Conservation (phyloP, 2,797 vertebrate species). For the Molossus molossus region DNA sequence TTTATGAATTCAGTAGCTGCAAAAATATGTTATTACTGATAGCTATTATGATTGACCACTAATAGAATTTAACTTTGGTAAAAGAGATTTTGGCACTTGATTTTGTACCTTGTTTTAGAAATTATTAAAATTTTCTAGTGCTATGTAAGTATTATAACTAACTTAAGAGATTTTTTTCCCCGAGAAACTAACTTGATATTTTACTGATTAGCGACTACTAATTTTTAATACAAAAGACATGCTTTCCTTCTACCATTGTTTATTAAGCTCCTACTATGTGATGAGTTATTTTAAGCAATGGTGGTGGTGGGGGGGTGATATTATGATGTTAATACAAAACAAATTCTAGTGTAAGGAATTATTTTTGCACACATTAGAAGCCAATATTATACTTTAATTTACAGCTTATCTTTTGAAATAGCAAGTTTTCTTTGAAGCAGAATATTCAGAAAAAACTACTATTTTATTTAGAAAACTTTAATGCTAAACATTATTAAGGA, state of each 20-base stretch:
- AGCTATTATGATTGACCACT: neutral
- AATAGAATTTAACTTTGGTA: constrained; percentile 57
- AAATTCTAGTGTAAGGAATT: constrained; percentile 48
- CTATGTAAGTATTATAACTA: constrained; percentile 55
- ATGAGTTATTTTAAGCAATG: neutral
- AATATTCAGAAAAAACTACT: neutral
- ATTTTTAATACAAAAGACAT: constrained; percentile 43
- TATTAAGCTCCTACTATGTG: neutral
- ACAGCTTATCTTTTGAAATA: constrained; percentile 53
- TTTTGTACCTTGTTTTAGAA: constrained; percentile 54
- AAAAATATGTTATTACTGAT: constrained; percentile 39
- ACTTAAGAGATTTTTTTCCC: neutral
- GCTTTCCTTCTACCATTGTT: constrained; percentile 23
- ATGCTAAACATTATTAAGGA: constrained; percentile 46
- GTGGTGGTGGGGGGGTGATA: neutral
- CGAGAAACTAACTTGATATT: constrained; percentile 19
- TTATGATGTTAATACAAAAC: constrained; percentile 35
- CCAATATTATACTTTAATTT: constrained; percentile 23
- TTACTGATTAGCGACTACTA: neutral
- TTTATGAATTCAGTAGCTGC: constrained; percentile 57
- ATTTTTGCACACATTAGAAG: neutral
- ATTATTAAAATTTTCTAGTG: constrained; percentile 41
- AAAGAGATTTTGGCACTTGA: constrained; percentile 53
- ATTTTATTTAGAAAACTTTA: constrained; percentile 51
- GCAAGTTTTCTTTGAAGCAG: constrained; percentile 35